Evolutionary conservation across 1,140 invertebrate genomes (phyloP).

Genomic region (Solen grandis): DNA sequence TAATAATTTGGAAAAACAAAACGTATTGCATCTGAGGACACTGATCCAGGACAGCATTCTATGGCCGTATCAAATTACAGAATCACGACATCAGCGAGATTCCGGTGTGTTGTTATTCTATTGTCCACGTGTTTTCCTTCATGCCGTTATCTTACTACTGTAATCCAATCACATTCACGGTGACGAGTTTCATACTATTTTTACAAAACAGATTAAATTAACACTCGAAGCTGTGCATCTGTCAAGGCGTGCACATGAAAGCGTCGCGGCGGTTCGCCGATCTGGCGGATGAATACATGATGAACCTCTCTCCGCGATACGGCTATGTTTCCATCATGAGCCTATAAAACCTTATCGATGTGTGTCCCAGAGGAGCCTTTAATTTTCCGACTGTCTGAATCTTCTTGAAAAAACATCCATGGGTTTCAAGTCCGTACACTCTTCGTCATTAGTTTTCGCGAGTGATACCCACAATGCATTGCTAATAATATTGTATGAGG

Average conservation of each 20-base stretch:
- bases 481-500: not conserved
- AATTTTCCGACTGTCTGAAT: constrained; percentile 34
- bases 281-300: constrained; percentile 13
- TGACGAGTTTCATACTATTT: too few species aligned
- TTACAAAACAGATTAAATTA: constrained; percentile 27
- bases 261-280: not conserved
- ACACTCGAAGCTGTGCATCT: constrained; percentile 19
- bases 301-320: not conserved
- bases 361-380: constrained; percentile 6
- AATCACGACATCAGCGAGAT: too few species aligned
- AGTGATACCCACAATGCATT: not conserved
- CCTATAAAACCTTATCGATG: constrained; percentile 24
- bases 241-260: constrained; percentile 25
- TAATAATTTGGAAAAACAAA: too few species aligned
- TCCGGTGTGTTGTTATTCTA: too few species aligned
- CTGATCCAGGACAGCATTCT: too few species aligned
- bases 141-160: too few species aligned
- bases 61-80: too few species aligned
- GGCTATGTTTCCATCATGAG: constrained; percentile 28
- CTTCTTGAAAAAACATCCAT: not conserved
- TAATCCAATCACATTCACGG: too few species aligned
- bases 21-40: too few species aligned
- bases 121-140: too few species aligned
- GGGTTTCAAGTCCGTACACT: not conserved
- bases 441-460: not conserved